Conservation (phyloP, 2,113 vertebrate genomes). For the Eidolon helvum region DNA sequence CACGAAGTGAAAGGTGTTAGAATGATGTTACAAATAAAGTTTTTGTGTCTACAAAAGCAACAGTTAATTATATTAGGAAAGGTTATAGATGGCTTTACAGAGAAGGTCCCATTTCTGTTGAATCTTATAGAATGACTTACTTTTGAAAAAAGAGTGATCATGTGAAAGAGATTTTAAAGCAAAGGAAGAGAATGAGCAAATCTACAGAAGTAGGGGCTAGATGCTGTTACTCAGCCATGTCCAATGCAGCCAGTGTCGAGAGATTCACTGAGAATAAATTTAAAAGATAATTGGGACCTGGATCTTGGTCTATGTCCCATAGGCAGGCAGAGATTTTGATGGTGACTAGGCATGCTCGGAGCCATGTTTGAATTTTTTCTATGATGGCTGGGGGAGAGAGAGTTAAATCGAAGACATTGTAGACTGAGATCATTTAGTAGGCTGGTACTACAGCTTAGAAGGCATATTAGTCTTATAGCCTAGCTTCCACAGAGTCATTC, state of each 20-base stretch:
- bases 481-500: neutral
- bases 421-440: neutral
- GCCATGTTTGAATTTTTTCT: neutral
- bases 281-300: no score
- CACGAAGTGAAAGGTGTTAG: neutral
- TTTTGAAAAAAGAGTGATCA: neutral
- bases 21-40: neutral
- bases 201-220: neutral
- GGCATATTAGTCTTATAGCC: neutral
- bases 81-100: neutral
- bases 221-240: neutral
- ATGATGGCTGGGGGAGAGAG: neutral
- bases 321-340: neutral
- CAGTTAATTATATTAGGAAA: neutral
- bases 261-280: no score
- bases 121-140: neutral
- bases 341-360: neutral
- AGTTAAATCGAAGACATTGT: neutral
- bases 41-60: neutral
- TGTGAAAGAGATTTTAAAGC: neutral
- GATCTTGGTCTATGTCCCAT: no score
- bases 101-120: neutral
- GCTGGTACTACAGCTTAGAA: neutral
- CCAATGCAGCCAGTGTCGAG: no score
- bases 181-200: neutral